Conservation (phyloP, 2,888 invertebrate genomes). For the Scaptomyza reducta region DNA sequence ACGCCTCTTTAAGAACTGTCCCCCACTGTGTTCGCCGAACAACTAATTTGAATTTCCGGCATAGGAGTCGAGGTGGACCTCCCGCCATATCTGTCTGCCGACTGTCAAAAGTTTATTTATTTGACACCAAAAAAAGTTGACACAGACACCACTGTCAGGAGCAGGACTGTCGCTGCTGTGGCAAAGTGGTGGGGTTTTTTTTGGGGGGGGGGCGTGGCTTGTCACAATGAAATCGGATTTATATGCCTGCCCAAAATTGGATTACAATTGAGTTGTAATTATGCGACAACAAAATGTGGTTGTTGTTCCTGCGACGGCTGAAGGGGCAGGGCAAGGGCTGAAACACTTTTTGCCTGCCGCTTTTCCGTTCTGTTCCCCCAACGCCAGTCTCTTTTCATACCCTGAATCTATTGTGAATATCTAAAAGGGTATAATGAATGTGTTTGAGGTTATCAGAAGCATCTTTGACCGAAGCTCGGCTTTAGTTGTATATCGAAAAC, state of each 20-base stretch:
- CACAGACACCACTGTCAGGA: conserved; percentile 64
- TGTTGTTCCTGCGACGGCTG: conserved; percentile 6
- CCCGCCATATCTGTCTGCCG: conserved; percentile 65
- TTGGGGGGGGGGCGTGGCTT: conserved; percentile 29
- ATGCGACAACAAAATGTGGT: conserved; percentile 72
- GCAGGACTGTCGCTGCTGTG: not conserved
- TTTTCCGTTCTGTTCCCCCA: conserved; percentile 4
- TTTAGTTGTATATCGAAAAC: no score
- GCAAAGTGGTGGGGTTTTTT: no score
- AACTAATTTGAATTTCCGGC: conserved; percentile 71
- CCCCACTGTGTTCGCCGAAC: conserved; percentile 9
- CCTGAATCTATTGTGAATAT: not conserved
- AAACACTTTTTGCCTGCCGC: not conserved
- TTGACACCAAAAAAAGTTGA: conserved; percentile 78
- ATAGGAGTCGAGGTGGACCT: conserved; percentile 9
- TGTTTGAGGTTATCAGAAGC: no score
- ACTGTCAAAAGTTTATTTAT: conserved; percentile 79
- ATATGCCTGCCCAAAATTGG: conserved; percentile 73
- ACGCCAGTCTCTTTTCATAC: conserved; percentile 10
- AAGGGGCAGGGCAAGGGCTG: not conserved
- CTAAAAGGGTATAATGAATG: not conserved
- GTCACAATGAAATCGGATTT: conserved; percentile 70
- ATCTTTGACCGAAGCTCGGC: not conserved
- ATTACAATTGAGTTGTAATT: conserved; percentile 80
- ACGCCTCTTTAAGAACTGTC: conserved; percentile 31